Conservation (phyloP, 2,113 vertebrate genomes). For the Buteo buteo region DNA sequence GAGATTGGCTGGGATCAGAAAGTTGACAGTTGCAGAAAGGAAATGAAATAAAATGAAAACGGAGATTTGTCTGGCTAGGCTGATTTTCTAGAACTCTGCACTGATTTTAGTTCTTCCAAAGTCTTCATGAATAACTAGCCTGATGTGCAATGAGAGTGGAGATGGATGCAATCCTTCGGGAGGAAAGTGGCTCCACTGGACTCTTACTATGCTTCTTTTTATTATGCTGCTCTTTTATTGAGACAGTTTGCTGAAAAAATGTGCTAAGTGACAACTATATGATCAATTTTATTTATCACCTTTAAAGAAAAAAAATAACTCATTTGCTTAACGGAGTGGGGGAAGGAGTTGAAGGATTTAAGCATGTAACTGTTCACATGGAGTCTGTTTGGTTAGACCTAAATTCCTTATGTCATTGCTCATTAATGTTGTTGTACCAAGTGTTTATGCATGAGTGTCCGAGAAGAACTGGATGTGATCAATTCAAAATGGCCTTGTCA, state of each 20-base stretch:
- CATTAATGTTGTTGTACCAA: conserved; percentile 48
- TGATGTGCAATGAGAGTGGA: background rate
- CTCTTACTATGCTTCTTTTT: background rate
- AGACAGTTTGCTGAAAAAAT: background rate
- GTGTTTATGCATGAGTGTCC: conserved; percentile 50
- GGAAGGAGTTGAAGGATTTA: background rate
- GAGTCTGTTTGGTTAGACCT: conserved; percentile 24
- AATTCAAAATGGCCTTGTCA: conserved; percentile 36
- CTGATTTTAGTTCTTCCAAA: background rate
- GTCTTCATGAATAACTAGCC: background rate
- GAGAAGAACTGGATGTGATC: conserved; percentile 38
- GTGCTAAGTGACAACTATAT: background rate
- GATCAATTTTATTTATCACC: background rate
- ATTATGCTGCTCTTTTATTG: background rate
- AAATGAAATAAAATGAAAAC: background rate
- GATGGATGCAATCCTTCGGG: background rate
- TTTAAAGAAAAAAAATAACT: background rate
- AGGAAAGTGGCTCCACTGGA: background rate
- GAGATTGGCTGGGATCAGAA: background rate
- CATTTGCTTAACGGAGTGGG: background rate
- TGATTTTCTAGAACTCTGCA: background rate
- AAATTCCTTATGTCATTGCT: conserved; percentile 55
- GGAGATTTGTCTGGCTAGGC: background rate
- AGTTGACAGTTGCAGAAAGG: background rate
- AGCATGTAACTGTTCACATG: background rate